Percentiles rank a stretch among this genome's conserved stretches.
Evolutionary conservation across 2,797 vertebrate species (phyloP).

Genomic region (Phalanger gymnotis): DNA sequence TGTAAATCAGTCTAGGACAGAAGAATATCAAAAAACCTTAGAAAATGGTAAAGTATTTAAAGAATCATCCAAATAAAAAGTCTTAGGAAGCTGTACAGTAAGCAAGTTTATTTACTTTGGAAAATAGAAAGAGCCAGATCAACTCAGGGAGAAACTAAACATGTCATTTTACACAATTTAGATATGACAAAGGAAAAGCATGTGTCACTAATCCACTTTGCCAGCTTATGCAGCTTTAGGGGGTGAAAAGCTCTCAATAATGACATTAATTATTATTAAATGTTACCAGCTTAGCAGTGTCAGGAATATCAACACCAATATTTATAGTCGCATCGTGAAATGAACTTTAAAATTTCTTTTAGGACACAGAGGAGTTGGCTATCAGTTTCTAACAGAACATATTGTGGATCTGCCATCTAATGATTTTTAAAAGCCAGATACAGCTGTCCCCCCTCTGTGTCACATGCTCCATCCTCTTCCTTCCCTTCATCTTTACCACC

Average conservation of each 20-base stretch:
- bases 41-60: constrained; percentile 1
- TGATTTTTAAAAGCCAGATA: constrained; percentile 41
- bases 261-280: constrained; percentile 63
- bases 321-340: constrained; percentile 45
- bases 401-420: constrained; percentile 47
- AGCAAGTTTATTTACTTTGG: background rate
- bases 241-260: constrained; percentile 23
- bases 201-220: constrained; percentile 21
- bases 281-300: constrained; percentile 26
- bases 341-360: constrained; percentile 37
- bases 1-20: background rate
- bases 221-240: constrained; percentile 45
- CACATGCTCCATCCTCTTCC: constrained; percentile 44
- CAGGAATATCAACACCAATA: constrained; percentile 50
- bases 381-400: constrained; percentile 45
- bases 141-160: constrained; percentile 12
- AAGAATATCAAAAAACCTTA: background rate
- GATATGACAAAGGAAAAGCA: constrained; percentile 44
- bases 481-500: constrained; percentile 56
- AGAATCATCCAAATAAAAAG: constrained; percentile 21
- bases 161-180: constrained; percentile 45
- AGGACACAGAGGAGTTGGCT: constrained; percentile 20
- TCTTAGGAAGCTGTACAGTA: background rate
- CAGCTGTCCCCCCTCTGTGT: background rate
- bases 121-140: constrained; percentile 9